Conservation (phyloP, 1,140 invertebrate genomes). For the Lepidurus packardi region DNA sequence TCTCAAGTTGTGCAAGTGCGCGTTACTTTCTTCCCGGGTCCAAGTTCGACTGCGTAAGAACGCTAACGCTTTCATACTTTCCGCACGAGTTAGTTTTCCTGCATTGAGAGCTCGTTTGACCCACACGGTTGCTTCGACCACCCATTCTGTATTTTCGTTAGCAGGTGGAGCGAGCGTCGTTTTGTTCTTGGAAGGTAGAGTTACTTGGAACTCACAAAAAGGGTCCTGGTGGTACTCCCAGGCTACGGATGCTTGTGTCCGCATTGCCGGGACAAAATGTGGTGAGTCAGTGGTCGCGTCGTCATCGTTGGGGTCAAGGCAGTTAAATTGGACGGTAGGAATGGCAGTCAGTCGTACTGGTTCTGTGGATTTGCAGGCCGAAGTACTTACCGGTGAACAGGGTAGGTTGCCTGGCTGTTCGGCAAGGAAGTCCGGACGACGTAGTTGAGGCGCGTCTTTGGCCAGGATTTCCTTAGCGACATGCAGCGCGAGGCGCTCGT, state of each 20-base stretch:
- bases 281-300: background rate
- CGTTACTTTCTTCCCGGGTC: background rate
- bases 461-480: constrained; percentile 39
- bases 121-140: background rate
- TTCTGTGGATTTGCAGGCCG: background rate
- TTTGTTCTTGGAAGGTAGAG: background rate
- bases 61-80: background rate
- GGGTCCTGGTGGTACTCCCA: constrained; percentile 34
- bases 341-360: background rate
- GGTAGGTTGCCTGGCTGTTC: background rate
- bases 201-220: constrained; percentile 28
- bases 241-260: constrained; percentile 32
- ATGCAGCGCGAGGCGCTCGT: constrained; percentile 35
- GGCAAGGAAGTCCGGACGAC: constrained; percentile 19
- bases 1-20: background rate
- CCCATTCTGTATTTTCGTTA: background rate
- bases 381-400: constrained; percentile 22
- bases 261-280: constrained; percentile 44
- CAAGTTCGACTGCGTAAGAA: background rate
- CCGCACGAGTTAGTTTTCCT: background rate
- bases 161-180: background rate
- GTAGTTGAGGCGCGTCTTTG: constrained; percentile 31
- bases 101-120: background rate
- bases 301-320: constrained; percentile 10
- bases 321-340: constrained; percentile 4